These are phyloP conservation scores for Monoplex corrugatus DNA, from an alignment of 2,888 invertebrate species.

Conservation along the genomic window DNA sequence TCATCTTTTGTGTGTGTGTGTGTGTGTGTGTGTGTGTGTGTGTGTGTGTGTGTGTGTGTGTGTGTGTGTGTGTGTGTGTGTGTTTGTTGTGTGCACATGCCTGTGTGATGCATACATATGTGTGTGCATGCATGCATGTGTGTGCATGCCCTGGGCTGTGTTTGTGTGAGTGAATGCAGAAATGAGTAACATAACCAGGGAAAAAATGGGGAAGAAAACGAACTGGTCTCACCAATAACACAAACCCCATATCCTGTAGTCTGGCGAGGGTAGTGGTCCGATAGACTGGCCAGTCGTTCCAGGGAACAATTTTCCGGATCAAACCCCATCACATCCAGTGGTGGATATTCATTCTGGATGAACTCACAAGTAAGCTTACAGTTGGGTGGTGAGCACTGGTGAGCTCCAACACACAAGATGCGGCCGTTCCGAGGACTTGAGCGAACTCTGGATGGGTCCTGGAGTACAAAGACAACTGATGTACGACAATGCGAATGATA, in stretches of 20 bases:
- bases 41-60: too few relatives aligned
- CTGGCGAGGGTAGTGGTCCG: constrained; percentile 11
- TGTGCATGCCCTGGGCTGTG: too few relatives aligned
- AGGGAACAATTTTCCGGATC: constrained; percentile 7
- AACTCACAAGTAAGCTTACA: not conserved
- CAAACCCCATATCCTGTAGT: constrained; percentile 47
- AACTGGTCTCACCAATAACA: constrained; percentile 21
- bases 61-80: too few relatives aligned
- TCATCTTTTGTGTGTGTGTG: too few relatives aligned
- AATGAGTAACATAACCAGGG: too few relatives aligned
- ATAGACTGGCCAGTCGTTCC: constrained; percentile 15
- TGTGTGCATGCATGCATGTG: too few relatives aligned
- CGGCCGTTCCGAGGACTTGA: constrained; percentile 39
- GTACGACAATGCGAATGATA: not conserved
- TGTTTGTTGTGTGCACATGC: too few relatives aligned
- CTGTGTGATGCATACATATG: too few relatives aligned
- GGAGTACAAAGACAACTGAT: not conserved
- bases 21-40: too few relatives aligned
- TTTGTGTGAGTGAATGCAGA: too few relatives aligned
- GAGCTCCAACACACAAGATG: constrained; percentile 39
- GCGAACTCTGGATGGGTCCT: constrained; percentile 26
- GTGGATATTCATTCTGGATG: not conserved
- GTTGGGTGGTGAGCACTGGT: not conserved
- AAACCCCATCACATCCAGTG: constrained; percentile 25
- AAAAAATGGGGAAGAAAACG: too few relatives aligned